phyloP scores from a whole-genome alignment of 2,113 vertebrate genomes.

The human (Homo sapiens) region GRCh38 chr6:83657501-83658000 shows the following conservation, averaged over 20 bases:
- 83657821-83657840: no score
- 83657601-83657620: not conserved
- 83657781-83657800: no score
- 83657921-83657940: no score
- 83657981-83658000: no score
- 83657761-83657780: not conserved
- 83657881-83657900: no score
- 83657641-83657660: conserved; percentile 16
- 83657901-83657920: no score
- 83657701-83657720: not conserved
- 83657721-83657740: not conserved
- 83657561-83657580: conserved; percentile 50
- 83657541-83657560: not conserved
- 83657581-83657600: not conserved
- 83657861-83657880: no score
- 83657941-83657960: no score
- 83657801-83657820: no score
- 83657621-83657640: conserved; percentile 9
- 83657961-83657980: no score
- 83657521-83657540: conserved; percentile 3
- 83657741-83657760: conserved; percentile 31
- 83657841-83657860: no score
- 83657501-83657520: not conserved
- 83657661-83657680: conserved; percentile 36
- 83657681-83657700: not conserved